Base-by-base conservation (phyloP, 1,140 invertebrate genomes). In the Philaenus spumarius region DNA sequence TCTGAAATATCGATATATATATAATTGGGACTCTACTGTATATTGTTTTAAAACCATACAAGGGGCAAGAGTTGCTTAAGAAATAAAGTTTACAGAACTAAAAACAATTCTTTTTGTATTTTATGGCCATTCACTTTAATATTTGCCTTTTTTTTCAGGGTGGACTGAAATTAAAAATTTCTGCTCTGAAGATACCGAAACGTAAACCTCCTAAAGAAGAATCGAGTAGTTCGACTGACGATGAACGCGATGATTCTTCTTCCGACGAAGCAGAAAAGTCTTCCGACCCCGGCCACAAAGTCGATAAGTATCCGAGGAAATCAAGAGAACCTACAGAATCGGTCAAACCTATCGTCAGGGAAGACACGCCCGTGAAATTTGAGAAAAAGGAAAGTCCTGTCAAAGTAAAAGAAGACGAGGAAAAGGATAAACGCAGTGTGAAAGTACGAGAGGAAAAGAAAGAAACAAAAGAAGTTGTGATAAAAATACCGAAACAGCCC, bases 91-190 rank as follows among this genome's bases (percentile, higher is more conserved):
- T n/a, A n/a, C n/a, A n/a, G n/a, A n/a, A n/a, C n/a, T n/a, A n/a
- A n/a, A n/a, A n/a, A n/a, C n/a, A n/a, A n/a, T n/a, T n/a, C n/a
- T n/a, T n/a, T n/a, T n/a, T n/a, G n/a, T n/a, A n/a, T n/a, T n/a
- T n/a, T n/a, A n/a, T n/a, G n/a, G n/a, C n/a, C n/a, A n/a, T n/a
- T n/a, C n/a, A n/a, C n/a, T n/a, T n/a, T n/a, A n/a, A n/a, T n/a
- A n/a, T n/a, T n/a, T n/a, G n/a, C n/a, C n/a, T n/a, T n/a, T n/a
- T 55, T 42, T 62, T 61, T 52, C 43, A 67, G 65, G 65, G 64
- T 48, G 64, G 64, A 9, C 54, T 67, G 4, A 65, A 63, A 58
- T 34, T 67, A 24, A 67, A 67, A 59, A 60, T 67, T 37, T 61
- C 65, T 26, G 63, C 65, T 22, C 42, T 63, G 26, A 66, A 61